Evolutionary conservation across 2,113 vertebrate genomes (phyloP), one percentile per base, ranked within the genome.

Genomic region (Brachyistius frenatus): DNA sequence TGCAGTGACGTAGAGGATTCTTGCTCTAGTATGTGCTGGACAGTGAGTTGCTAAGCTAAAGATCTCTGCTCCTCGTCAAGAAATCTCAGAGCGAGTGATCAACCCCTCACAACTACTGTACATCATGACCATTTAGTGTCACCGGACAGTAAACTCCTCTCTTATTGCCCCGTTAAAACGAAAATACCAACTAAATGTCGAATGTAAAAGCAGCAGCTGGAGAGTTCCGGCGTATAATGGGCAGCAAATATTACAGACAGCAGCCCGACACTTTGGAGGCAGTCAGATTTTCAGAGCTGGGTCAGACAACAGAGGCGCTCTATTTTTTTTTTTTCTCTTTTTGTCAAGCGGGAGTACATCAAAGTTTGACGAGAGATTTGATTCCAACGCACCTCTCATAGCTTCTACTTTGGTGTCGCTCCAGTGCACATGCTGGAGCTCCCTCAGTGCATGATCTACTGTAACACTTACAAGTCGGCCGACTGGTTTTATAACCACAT

Each of bases 401-500:
- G 76, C 57, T 75, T 77, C 66, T 39, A 44, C 47, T 75, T 76
- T 66, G 2, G 30, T 49, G 47, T 69, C 5, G 69, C 88, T 83
- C 76, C 73, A 62, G 64, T 62, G 76, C 76, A 71, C 84, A 79
- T 49, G 33, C 57, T 30, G 37, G 46, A 31, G 76, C 81, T 82
- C 71, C 70, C 66, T 76, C 56, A 63, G 71, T 41, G 13, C 76
- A 85, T 89, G 88, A 92, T 91, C 85, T 91, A 93, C 76, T 83
- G 74, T 66, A 83, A 91, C 78, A 74, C 86, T 86, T 88, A 83
- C 84, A 85, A 88, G 77, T 85, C 57, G 33, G 69, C 68, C 62
- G 53, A 83, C 85, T 73, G 85, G 60, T 87, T 92, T 91, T 86
- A 89, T 84, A 78, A 86, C 84, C 80, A 60, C 86, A 92, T 93